phyloP scores from a whole-genome alignment of 2,113 vertebrate species.

The Vombatus ursinus region DNA sequence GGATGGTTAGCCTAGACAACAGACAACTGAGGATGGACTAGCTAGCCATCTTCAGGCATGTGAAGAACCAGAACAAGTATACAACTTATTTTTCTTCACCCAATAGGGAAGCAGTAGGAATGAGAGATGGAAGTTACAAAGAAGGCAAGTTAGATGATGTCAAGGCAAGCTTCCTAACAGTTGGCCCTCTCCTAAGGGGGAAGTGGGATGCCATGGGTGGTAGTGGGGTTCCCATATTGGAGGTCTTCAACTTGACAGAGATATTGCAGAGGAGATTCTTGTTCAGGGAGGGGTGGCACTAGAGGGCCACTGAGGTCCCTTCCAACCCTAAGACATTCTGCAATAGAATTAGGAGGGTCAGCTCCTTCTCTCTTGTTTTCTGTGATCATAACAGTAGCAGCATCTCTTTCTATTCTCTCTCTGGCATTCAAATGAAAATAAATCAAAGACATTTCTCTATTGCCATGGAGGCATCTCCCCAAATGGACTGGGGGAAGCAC shows the following conservation, averaged over 20 bases:
- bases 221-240: no score
- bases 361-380: not conserved
- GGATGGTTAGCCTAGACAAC: not conserved
- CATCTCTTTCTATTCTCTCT: not conserved
- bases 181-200: not conserved
- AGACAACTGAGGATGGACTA: not conserved
- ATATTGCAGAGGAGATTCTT: not conserved
- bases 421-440: not conserved
- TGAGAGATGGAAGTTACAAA: no score
- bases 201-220: not conserved
- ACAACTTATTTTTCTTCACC: not conserved
- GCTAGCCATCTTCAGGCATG: no score
- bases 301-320: not conserved
- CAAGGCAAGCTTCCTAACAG: not conserved
- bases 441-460: not conserved
- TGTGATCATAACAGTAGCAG: not conserved
- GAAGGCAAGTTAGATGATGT: not conserved
- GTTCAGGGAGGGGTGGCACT: not conserved
- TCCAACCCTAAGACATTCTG: not conserved
- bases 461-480: slow-evolving; percentile 13
- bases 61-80: not conserved
- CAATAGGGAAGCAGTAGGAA: not conserved
- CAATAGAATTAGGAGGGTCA: not conserved
- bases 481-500: slow-evolving; percentile 56
- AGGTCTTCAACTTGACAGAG: not conserved